These are phyloP conservation scores for Vulpes ferrilata DNA, from an alignment of 2,113 vertebrate species.

Conservation along the genomic window DNA sequence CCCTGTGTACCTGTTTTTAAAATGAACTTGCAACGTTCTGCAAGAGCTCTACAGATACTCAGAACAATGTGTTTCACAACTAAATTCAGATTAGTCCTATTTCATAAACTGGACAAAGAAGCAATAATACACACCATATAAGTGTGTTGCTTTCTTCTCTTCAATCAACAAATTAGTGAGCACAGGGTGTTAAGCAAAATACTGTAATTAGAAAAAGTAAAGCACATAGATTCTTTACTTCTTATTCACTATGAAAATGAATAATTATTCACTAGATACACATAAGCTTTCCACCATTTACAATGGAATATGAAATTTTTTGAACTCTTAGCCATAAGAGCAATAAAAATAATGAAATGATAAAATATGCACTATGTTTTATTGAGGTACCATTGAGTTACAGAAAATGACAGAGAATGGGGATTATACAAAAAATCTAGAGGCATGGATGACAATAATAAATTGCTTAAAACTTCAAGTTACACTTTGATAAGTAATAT, in stretches of 20 bases:
- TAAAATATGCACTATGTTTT: slow-evolving; percentile 59
- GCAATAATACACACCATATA: slow-evolving; percentile 62
- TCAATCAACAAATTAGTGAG: slow-evolving; percentile 74
- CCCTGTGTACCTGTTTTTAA: slow-evolving; percentile 10
- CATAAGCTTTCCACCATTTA: slow-evolving; percentile 41
- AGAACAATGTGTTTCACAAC: slow-evolving; percentile 1
- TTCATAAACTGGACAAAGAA: slow-evolving; percentile 40
- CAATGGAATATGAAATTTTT: slow-evolving; percentile 48
- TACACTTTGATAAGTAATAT: slow-evolving; percentile 57
- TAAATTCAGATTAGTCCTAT: slow-evolving; percentile 40
- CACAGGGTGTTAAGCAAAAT: slow-evolving; percentile 68
- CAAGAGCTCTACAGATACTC: background rate
- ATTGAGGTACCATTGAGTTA: background rate
- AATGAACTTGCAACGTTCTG: slow-evolving; percentile 18
- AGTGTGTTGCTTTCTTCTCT: slow-evolving; percentile 44
- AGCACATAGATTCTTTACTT: slow-evolving; percentile 24
- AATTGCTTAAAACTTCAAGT: slow-evolving; percentile 52
- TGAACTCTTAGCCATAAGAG: slow-evolving; percentile 20
- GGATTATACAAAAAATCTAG: background rate
- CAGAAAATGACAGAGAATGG: slow-evolving; percentile 22
- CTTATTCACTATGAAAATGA: background rate
- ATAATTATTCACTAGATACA: slow-evolving; percentile 40
- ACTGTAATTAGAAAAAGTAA: slow-evolving; percentile 59
- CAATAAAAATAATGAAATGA: slow-evolving; percentile 34
- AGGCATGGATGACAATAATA: slow-evolving; percentile 46